Percentiles rank a stretch among this genome's conserved stretches.
phyloP scores from a whole-genome alignment of 2,113 vertebrate species.

The Cavia aperea region DNA sequence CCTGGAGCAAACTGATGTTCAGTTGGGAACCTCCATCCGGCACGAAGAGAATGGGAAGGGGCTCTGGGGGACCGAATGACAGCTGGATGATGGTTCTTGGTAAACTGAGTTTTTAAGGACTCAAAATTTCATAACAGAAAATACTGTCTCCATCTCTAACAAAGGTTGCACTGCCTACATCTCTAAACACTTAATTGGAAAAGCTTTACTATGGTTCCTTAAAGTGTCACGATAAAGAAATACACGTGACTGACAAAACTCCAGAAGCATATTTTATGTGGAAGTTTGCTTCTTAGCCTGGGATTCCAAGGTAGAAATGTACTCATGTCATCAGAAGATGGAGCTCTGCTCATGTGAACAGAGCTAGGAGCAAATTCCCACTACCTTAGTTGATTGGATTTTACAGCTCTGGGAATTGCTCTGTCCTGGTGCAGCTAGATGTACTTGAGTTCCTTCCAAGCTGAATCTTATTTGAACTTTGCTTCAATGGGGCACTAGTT shows the following conservation, averaged over 20 bases:
- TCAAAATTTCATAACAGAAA: too few species aligned
- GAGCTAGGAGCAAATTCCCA: neutral
- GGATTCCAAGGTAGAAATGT: neutral
- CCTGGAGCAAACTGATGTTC: too few species aligned
- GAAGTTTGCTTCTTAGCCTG: neutral
- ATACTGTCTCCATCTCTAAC: too few species aligned
- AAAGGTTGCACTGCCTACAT: too few species aligned
- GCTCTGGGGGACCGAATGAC: too few species aligned
- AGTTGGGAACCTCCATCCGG: too few species aligned
- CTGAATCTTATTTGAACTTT: neutral
- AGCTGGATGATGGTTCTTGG: too few species aligned
- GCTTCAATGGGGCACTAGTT: neutral
- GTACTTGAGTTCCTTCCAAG: neutral
- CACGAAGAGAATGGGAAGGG: too few species aligned
- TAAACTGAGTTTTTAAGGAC: too few species aligned
- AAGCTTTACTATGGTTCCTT: neutral
- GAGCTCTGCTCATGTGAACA: neutral
- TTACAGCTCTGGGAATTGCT: neutral
- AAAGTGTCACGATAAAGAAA: neutral
- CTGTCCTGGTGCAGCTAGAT: accelerated
- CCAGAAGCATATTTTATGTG: neutral
- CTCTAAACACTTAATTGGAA: too few species aligned
- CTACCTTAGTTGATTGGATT: too few species aligned
- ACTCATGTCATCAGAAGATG: neutral
- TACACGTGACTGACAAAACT: neutral